Evolutionary conservation across 92 coral and sea anemone species (phyloP), one percentile per base, ranked within the genome.

Genomic region (Muricea muricata): DNA sequence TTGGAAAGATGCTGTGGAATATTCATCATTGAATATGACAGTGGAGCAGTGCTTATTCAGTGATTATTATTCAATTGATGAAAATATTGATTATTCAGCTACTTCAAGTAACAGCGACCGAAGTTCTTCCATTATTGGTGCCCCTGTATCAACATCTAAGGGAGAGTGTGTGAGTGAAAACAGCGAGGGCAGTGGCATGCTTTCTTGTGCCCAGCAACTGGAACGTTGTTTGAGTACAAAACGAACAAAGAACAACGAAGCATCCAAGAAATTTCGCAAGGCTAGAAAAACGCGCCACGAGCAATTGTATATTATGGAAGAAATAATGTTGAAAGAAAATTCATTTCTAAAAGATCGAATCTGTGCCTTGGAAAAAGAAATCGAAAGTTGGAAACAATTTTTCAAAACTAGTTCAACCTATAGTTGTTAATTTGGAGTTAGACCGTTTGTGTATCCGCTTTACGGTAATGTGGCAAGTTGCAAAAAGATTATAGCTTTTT

Each of bases 1-100:
- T 37, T 78, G 83, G 83, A 56, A 57, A 78, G 83, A 78, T 78
- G 83, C 83, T 31, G 83, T 78, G 9, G 83, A 78, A 45, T 78
- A 78, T 58, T 78, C 83, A 33, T 56, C 69, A 32, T 56, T 33
- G 20, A 47, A 25, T 31, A 28, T 30, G n/a, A 28, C 15, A 31
- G 23, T 4, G 24, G 65, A 50, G 35, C 45, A 26, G 39, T 32
- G 23, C 57, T 28, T 42, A 73, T 75, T 50, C 52, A n/a, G n/a
- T n/a, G n/a, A n/a, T n/a, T n/a, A n/a, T n/a, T n/a, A n/a, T n/a
- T n/a, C n/a, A n/a, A n/a, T 24, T 58, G 83, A 58, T 33, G 18
- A 23, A 56, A 31, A 35, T n/a, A 28, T 21, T 78, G 17, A 21
- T n/a, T n/a, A n/a, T 14, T 11, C 12, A 45, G 55, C n/a, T n/a